Evolutionary conservation across 2,888 invertebrate genomes (phyloP).

Genomic region (Dryocosmus kuriphilus): DNA sequence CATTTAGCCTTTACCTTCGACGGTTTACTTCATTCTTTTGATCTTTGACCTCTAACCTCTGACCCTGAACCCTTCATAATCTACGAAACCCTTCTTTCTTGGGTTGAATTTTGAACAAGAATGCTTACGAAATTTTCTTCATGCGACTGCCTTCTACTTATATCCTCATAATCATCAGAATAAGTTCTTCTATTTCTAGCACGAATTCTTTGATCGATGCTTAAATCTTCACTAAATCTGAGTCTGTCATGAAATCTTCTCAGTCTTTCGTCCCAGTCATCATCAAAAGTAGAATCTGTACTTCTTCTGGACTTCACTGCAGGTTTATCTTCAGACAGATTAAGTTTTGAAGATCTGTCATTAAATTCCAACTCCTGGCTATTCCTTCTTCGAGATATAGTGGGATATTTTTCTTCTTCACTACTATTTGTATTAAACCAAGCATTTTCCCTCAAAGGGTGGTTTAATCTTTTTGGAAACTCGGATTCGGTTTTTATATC

Average conservation of each 20-base stretch:
- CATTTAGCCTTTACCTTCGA: too few relatives aligned
- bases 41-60: too few relatives aligned
- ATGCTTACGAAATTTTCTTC: constrained; percentile 11
- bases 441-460: constrained; percentile 42
- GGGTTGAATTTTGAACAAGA: background rate
- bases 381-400: background rate
- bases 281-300: constrained; percentile 8
- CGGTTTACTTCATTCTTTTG: too few relatives aligned
- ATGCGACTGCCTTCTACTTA: constrained; percentile 10
- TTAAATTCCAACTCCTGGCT: constrained; percentile 23
- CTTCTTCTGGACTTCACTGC: background rate
- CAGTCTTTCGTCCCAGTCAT: constrained; percentile 26
- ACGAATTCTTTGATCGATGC: constrained; percentile 15
- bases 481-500: constrained; percentile 71
- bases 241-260: constrained; percentile 18
- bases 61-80: too few relatives aligned
- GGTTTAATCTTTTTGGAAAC: constrained; percentile 63
- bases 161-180: constrained; percentile 27
- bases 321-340: background rate
- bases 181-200: constrained; percentile 19
- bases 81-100: too few relatives aligned
- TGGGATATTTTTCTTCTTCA: constrained; percentile 25
- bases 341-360: background rate
- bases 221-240: constrained; percentile 35
- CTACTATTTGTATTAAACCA: constrained; percentile 43